These are phyloP conservation scores for Piliocolobus tephrosceles DNA, from an alignment of 2,113 vertebrate genomes.

Conservation along the genomic window DNA sequence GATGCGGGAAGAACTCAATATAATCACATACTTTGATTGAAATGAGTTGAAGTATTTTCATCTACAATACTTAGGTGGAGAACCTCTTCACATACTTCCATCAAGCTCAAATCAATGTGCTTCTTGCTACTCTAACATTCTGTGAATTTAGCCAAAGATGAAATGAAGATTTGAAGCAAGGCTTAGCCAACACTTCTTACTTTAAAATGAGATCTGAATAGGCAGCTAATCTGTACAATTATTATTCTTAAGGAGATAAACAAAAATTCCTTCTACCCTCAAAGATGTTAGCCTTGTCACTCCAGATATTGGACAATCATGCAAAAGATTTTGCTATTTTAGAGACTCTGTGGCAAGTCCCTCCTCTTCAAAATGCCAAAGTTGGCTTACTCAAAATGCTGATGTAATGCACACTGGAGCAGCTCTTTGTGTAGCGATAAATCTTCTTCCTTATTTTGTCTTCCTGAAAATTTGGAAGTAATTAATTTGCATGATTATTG, in stretches of 20 bases:
- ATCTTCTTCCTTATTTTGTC: background rate
- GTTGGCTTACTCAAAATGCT: background rate
- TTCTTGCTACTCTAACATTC: background rate
- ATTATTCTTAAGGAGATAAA: conserved; percentile 28
- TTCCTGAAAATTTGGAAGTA: background rate
- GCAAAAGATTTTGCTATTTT: background rate
- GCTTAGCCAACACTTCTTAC: background rate
- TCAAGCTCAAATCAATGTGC: background rate
- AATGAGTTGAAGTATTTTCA: background rate
- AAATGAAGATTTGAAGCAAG: background rate
- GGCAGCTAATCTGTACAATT: background rate
- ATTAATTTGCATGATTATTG: conserved; percentile 21
- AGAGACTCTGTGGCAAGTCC: background rate
- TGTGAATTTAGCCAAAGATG: background rate
- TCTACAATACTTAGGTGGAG: background rate
- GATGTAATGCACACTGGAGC: background rate
- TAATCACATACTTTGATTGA: background rate
- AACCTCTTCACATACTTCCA: background rate
- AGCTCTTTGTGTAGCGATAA: background rate
- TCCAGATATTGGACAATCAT: background rate
- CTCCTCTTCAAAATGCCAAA: background rate
- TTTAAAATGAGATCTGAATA: background rate
- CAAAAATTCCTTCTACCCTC: background rate
- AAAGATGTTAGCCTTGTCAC: background rate
- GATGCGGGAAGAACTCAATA: background rate